phyloP scores from a whole-genome alignment of 1,140 invertebrate genomes.

The Bombus picipes region DNA sequence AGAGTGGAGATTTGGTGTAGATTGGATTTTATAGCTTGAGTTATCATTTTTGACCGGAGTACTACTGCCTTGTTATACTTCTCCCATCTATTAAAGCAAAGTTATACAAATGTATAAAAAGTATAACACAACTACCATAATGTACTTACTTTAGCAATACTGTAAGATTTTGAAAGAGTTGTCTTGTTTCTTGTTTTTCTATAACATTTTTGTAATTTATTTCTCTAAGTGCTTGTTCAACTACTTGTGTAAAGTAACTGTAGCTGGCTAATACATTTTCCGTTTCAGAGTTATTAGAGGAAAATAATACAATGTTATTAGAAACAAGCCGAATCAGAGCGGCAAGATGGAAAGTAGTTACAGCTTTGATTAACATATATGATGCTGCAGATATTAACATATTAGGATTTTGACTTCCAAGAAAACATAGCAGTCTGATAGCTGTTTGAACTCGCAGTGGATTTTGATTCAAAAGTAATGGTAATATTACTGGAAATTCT shows the following conservation, averaged over 20 bases:
- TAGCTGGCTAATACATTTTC: conserved; percentile 78
- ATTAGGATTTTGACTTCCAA: conserved; percentile 77
- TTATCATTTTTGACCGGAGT: conserved; percentile 80
- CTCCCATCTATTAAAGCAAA: conserved; percentile 80
- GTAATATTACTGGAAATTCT: conserved; percentile 75
- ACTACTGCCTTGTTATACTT: conserved; percentile 77
- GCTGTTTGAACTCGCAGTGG: conserved; percentile 82
- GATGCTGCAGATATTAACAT: conserved; percentile 77
- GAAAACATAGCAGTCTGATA: conserved; percentile 78
- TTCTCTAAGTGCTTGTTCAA: conserved; percentile 81
- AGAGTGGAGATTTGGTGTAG: conserved; percentile 80
- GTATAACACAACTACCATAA: not conserved
- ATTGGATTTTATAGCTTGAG: conserved; percentile 81
- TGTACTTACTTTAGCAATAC: conserved; percentile 78
- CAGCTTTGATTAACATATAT: conserved; percentile 77
- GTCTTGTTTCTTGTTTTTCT: conserved; percentile 65
- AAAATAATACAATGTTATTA: conserved; percentile 81
- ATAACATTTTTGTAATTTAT: conserved; percentile 71
- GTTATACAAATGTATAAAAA: not conserved
- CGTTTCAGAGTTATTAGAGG: conserved; percentile 79
- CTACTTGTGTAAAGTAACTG: conserved; percentile 82
- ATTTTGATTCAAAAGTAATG: conserved; percentile 75
- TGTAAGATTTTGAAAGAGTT: conserved; percentile 82
- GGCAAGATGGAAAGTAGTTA: conserved; percentile 80
- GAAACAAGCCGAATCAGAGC: conserved; percentile 81